Percentiles rank a stretch among this genome's conserved stretches.
Evolutionary conservation across 2,797 vertebrate genomes (phyloP).

Genomic region (Helicolenus hilgendorfi): DNA sequence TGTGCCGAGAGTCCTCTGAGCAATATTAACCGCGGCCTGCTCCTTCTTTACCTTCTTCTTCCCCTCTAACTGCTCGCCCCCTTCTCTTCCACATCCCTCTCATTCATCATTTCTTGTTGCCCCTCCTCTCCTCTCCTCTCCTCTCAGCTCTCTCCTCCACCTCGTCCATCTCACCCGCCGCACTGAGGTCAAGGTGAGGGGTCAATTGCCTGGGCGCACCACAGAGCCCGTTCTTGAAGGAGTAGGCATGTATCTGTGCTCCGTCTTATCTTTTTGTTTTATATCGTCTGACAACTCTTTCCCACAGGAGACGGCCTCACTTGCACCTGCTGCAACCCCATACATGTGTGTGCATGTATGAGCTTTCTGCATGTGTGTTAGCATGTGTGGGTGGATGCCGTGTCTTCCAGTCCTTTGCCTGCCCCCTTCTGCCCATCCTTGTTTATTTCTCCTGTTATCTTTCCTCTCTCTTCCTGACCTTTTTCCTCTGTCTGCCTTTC

Average conservation of each 20-base stretch:
- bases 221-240: conserved; percentile 58
- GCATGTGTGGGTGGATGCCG: neutral
- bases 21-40: conserved; percentile 14
- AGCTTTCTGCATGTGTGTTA: conserved; percentile 1
- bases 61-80: conserved; percentile 25
- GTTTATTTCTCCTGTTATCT: conserved; percentile 50
- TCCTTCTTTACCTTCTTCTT: neutral
- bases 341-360: neutral
- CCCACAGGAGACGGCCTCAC: conserved; percentile 39
- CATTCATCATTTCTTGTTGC: conserved; percentile 69
- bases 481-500: conserved; percentile 56
- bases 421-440: conserved; percentile 22
- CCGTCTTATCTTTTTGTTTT: conserved; percentile 60
- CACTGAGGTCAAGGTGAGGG: conserved; percentile 68
- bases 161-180: conserved; percentile 51
- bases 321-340: conserved; percentile 9
- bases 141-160: conserved; percentile 28
- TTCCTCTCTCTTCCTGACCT: conserved; percentile 57
- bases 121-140: conserved; percentile 41
- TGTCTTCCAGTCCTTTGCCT: conserved; percentile 8
- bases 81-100: conserved; percentile 11
- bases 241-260: conserved; percentile 54
- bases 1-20: neutral
- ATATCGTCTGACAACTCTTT: conserved; percentile 67
- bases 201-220: conserved; percentile 72